Evolutionary conservation across 2,797 vertebrate genomes (phyloP), one percentile per base, ranked within the genome.

Genomic region (Otolemur crassicaudatus): DNA sequence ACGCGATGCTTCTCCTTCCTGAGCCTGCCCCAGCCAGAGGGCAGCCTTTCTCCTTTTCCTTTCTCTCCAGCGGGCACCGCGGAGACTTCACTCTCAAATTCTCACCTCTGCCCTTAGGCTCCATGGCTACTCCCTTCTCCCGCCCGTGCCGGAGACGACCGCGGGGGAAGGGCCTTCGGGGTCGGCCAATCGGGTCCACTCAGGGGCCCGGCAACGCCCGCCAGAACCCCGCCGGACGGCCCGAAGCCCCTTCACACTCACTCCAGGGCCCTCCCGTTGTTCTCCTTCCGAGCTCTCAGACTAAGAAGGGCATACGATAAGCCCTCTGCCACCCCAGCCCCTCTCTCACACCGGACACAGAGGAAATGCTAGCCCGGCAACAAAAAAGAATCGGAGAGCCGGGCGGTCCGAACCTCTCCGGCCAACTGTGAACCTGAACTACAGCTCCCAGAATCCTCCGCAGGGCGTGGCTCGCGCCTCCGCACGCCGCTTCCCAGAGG

Each of bases 381-480:
- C 87, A 87, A 87, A 87, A 90, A 43, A 46, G 31, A 3, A 70
- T 7, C 49, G 19, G 34, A 11, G 0, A 56, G 29, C 6, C 58
- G 0, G 3, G 8, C 1, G 58, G 22, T 9, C 79, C 19, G 3
- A 67, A 22, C 0, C 2, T 3, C 40, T 1, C 82, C 23, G 0
- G 40, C 49, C 0, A 20, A 29, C 29, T 0, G 29, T 46, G 12
- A 19, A 6, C 3, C 14, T 6, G 88, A 93, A 98, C 97, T 97
- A 97, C 97, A 81, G 84, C 31, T 95, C 96, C 97, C 97, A 97
- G 96, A 96, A 95, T 49, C 60, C 96, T 87, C 65, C 53, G 88
- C 88, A 16, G 37, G 29, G 43, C 16, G 90, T 43, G 40, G 14
- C 22, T 7, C 6, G 40, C 34, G 16, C 53, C 67, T 23, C 49